Evolutionary conservation across 2,888 invertebrate genomes (phyloP), one percentile per base, ranked within the genome.

Genomic region (Heteromurus nitidus): DNA sequence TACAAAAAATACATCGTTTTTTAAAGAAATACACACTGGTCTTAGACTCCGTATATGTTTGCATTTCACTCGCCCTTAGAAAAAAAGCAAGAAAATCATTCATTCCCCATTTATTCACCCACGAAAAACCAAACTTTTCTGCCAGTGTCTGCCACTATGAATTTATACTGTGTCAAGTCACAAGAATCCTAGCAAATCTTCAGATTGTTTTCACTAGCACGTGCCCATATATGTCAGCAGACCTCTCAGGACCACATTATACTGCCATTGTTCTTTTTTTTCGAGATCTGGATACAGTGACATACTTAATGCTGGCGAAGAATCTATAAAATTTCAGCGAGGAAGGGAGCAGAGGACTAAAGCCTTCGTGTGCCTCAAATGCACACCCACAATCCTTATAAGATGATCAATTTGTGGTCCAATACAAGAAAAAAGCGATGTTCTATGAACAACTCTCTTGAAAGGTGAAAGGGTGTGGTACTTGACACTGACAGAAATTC

Each of bases 1-100:
- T 47, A 47, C 11, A 47, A n/a, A n/a, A n/a, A n/a, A 47, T 7
- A n/a, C 47, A 47, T 62, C 62, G 20, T 36, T 55, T 73, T 44
- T 50, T 22, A 50, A 53, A 22, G n/a, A 30, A 77, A 84, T 75
- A 62, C 85, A 85, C 87, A 86, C 85, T 87, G 87, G 86, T 82
- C 86, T 87, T 86, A 44, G 69, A 83, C 85, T 84, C 74, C 62
- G 55, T 30, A 58, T 62, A 31, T 82, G 82, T 84, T 86, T 86
- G 86, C 86, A 86, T 87, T 87, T 87, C 85, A 86, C 84, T 86
- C 83, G 87, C 87, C 87, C 87, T 87, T 87, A 77, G 83, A 85
- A 79, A 80, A 80, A 67, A 58, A 65, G 65, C 83, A 84, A 83
- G 83, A 80, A 80, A 85, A 75, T 64, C 87, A 84, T 62, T 85